Evolutionary conservation across 2,888 invertebrate genomes (phyloP), one percentile per base, ranked within the genome.

Genomic region (Marasmarcha lunaedactyla): DNA sequence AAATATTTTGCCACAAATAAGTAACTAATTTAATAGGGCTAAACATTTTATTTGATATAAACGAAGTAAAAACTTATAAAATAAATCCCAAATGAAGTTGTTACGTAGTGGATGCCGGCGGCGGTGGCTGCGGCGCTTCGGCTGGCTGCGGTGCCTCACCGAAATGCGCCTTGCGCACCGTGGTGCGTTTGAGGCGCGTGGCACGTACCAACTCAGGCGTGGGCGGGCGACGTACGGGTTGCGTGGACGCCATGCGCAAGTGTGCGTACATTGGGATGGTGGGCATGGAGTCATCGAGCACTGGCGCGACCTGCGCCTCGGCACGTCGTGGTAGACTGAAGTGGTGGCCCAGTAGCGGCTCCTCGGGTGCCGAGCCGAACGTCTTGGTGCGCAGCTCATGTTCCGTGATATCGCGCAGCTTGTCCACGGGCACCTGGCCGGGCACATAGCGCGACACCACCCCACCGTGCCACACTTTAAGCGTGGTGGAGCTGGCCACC

Each of bases 401-500:
- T 42, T 78, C 69, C 38, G 71, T 69, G 57, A 78, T 74, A 57
- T 74, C 74, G 38, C 72, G 68, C 47, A 65, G 54, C 51, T 59
- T 48, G 62, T 78, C 79, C 46, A 61, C 54, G 50, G 67, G 73
- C 51, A 66, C 70, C 54, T 84, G 81, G 12, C 81, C 84, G 46
- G 85, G 79, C 52, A 78, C 76, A 60, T 76, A 81, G 55, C 69
- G 64, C 61, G 85, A 66, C 81, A 86, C 79, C 61, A 63, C 40
- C 47, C 85, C 71, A 59, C 71, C 61, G 52, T 74, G 71, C 84
- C 84, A 65, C 58, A 83, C 78, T 73, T 91, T 90, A 39, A 92
- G 78, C 0, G 93, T 93, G 13, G 91, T 91, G 38, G 87, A 91
- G 53, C 93, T 93, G 45, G 89, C 90, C 14, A 89, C 85, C 60